Evolutionary conservation across 2,888 invertebrate species (phyloP).

Genomic region (Griposia aprilina): DNA sequence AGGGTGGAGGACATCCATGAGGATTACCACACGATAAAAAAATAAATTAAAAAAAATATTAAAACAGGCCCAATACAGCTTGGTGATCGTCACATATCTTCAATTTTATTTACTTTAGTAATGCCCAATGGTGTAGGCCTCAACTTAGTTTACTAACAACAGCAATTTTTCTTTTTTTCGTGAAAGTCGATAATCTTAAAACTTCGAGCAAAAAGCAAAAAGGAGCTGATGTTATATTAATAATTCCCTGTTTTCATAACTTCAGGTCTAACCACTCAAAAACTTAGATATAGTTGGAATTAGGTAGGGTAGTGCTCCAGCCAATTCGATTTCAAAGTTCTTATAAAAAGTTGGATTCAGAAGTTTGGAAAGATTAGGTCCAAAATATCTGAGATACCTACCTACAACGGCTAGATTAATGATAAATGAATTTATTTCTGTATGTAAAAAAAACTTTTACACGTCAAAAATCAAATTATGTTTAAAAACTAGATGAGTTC

Average conservation of each 20-base stretch:
- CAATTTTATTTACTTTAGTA: neutral
- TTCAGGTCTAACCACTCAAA: slow-evolving; percentile 23
- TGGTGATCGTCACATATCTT: neutral
- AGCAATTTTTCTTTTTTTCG: neutral
- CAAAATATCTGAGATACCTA: neutral
- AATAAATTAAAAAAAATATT: too few species aligned
- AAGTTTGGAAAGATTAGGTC: neutral
- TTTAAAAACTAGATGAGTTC: too few species aligned
- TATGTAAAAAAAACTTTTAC: neutral
- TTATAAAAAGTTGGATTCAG: too few species aligned
- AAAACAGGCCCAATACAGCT: neutral
- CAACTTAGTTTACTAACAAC: neutral
- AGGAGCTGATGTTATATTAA: slow-evolving; percentile 1
- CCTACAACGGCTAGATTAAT: too few species aligned
- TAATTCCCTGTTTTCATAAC: slow-evolving; percentile 17
- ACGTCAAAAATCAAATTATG: too few species aligned
- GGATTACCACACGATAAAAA: too few species aligned
- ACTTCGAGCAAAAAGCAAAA: neutral
- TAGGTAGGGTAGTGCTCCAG: too few species aligned
- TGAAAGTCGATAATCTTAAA: neutral
- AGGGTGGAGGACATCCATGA: too few species aligned
- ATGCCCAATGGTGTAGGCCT: neutral
- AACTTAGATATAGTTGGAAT: neutral
- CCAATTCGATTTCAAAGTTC: neutral
- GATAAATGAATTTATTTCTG: neutral